Conservation (phyloP, 2,888 invertebrate genomes). For the Hemicrepidius hirtus region DNA sequence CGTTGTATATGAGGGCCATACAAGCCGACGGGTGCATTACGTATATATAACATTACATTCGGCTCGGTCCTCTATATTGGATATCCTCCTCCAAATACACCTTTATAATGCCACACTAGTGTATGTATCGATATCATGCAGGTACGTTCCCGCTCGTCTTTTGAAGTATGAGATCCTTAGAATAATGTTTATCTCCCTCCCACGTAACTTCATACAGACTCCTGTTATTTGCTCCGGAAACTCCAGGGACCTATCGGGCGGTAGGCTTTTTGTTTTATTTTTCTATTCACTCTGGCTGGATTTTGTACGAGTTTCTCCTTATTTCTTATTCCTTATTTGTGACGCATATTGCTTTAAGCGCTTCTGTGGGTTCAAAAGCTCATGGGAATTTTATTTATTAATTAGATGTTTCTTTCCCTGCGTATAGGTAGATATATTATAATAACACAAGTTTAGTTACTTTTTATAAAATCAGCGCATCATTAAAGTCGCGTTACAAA, state of each 20-base stretch:
- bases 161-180: slow-evolving; percentile 63
- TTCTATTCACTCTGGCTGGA: slow-evolving; percentile 67
- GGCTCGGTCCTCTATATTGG: slow-evolving; percentile 63
- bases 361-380: slow-evolving; percentile 23
- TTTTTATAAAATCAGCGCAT: not conserved
- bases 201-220: slow-evolving; percentile 51
- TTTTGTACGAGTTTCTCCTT: slow-evolving; percentile 62
- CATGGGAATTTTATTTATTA: slow-evolving; percentile 29
- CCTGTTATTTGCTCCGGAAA: slow-evolving; percentile 62
- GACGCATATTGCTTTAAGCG: slow-evolving; percentile 44
- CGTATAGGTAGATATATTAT: too few species aligned
- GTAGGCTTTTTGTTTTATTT: slow-evolving; percentile 66
- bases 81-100: slow-evolving; percentile 56
- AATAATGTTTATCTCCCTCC: slow-evolving; percentile 58
- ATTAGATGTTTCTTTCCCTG: slow-evolving; percentile 22
- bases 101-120: slow-evolving; percentile 46
- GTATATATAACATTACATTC: slow-evolving; percentile 64
- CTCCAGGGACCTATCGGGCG: slow-evolving; percentile 65
- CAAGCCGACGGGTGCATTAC: slow-evolving; percentile 65
- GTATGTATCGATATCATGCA: slow-evolving; percentile 63
- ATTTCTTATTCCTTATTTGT: slow-evolving; percentile 45
- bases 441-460: too few species aligned
- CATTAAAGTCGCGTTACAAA: not conserved
- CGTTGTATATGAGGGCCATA: slow-evolving; percentile 67
- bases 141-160: slow-evolving; percentile 58